Evolutionary conservation across 2,888 invertebrate genomes (phyloP), one percentile per base, ranked within the genome.

Genomic region (Ectemnius cavifrons): DNA sequence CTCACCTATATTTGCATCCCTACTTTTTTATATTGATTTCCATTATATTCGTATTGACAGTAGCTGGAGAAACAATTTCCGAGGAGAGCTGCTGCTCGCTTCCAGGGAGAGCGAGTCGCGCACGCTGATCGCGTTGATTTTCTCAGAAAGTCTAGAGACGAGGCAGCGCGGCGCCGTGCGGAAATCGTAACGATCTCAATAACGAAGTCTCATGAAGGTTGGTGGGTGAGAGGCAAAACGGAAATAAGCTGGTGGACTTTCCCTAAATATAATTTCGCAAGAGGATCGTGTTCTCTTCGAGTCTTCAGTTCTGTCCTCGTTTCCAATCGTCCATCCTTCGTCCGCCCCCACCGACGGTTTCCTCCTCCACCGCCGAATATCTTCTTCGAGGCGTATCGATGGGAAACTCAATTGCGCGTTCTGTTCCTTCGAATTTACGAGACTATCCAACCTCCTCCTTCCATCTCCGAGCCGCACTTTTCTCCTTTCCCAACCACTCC

Each of bases 231-330:
- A 72, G 63, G 56, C 23, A 23, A 23, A 68, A 61, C 66, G 64
- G 46, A 37, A 52, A 52, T 52, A 52, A 52, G 16, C 52, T 6
- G 14, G 46, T 52, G 27, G 46, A n/a, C 20, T 16, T 28, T 52
- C 45, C 11, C 20, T 77, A 77, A 77, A 81, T 81, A 80, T 77
- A 75, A 80, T 81, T 37, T 81, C 77, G 63, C 72, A 28, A 69
- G 74, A 79, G 69, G 69, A 69, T 73, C 72, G 65, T 65, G 66
- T 59, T 57, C 46, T 59, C 57, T 49, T 28, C 73, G 27, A 46
- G 58, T 59, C 73, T 65, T 37, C 37, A 37, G 11, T 37, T 37
- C 37, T 37, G 8, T 37, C 37, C 37, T 37, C 37, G 37, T 37
- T 37, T 37, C 1, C 37, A 4, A 37, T 23, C 23, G 23, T 23